Base-by-base conservation (phyloP, 2,797 vertebrate species). In the Bryconaethiops microstoma region DNA sequence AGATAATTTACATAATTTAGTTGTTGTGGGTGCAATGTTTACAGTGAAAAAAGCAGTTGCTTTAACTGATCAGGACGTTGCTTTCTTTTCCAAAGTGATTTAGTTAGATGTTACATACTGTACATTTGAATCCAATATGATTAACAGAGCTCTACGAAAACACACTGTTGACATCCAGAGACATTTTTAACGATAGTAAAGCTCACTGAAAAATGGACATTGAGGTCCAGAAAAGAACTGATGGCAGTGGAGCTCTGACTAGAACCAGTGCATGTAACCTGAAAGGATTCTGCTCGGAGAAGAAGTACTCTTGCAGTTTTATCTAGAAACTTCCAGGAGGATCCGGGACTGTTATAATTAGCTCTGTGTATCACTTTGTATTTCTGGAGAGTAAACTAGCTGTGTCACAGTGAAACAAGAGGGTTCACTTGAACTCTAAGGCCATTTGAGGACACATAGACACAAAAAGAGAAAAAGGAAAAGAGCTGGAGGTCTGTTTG, bases 291-390 rank as follows among this genome's bases (percentile, higher is more conserved):
- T 45, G 14, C 12, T 21, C n/a, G 35, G 17, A 40, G 7, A 65
- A 6, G 35, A 29, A 35, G 14, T 39, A 35, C 7, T 14, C 62
- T 21, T 39, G 16, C 17, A 17, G 29, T 52, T 72, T 35, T 73
- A 73, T 73, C 52, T 13, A 73, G 29, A 21, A 14, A 42, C 6
- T 21, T 59, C 52, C 54, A 59, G 55, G 16, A n/a, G 52, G 71
- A 42, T 14, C 52, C 1, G 21, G 54, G 21, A 74, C 39, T 73
- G 71, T 39, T 42, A 74, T 74, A 74, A 74, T 74, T 59, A 74
- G 19, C 71, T 71, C 68, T 73, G 52, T 40, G 6, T 39, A 59
- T 23, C 6, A 42, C 54, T 72, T 57, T 59, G 54, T 74, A 59
- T 74, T 50, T 7, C 45, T n/a, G 9, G 21, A 70, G 45, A 70